Evolutionary conservation across 2,113 vertebrate genomes (phyloP).

Genomic region (Fregata magnificens): DNA sequence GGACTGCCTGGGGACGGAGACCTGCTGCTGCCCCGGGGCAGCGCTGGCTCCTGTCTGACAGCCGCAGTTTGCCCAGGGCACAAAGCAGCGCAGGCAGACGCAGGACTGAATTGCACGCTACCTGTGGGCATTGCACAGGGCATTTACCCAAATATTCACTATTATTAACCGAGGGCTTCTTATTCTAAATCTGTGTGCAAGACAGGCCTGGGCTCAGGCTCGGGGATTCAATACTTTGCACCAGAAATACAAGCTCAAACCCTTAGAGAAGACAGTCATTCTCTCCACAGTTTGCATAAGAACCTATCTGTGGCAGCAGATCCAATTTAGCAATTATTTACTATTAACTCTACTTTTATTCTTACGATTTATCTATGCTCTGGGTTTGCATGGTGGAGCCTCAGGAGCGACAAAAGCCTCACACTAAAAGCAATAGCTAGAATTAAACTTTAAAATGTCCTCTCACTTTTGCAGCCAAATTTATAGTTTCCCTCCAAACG

Average conservation of each 20-base stretch:
- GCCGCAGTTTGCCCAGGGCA: not conserved
- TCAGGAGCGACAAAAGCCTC: not conserved
- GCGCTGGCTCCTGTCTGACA: not conserved
- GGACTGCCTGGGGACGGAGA: not conserved
- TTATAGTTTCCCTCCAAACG: fast-evolving
- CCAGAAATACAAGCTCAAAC: not conserved
- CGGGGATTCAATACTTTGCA: not conserved
- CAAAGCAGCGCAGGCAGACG: not conserved
- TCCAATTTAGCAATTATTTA: not conserved
- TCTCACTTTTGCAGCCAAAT: not conserved
- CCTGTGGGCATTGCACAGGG: fast-evolving
- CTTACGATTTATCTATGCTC: not conserved
- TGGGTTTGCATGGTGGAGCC: not conserved
- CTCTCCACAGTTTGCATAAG: not conserved
- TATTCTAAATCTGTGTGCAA: not conserved
- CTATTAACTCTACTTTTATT: not conserved
- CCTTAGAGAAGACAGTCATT: not conserved
- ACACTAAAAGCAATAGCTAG: not conserved
- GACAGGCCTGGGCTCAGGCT: not conserved
- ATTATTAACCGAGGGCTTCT: not conserved
- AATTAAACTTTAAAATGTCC: not conserved
- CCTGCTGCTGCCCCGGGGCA: not conserved
- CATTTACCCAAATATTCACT: not conserved
- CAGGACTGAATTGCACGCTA: fast-evolving
- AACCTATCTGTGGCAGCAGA: not conserved